phyloP scores from a whole-genome alignment of 2,888 invertebrate genomes.

The Amphiduros pacificus region DNA sequence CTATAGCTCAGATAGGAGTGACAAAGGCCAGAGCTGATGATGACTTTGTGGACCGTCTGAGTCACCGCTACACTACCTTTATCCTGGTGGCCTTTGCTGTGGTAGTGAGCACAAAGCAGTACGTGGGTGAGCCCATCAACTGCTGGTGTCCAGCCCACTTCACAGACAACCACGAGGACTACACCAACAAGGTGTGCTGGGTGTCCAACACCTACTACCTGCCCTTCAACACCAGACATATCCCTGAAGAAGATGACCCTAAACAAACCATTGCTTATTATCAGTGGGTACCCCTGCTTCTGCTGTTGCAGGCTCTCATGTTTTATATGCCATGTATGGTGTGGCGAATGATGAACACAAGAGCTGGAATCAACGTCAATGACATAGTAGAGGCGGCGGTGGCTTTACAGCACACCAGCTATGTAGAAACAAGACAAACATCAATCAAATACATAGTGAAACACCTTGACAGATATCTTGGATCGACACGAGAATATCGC shows the following conservation, averaged over 20 bases:
- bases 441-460: slow-evolving; percentile 23
- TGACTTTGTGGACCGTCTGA: slow-evolving; percentile 60
- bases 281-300: slow-evolving; percentile 61
- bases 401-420: slow-evolving; percentile 13
- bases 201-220: slow-evolving; percentile 63
- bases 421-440: slow-evolving; percentile 22
- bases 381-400: slow-evolving; percentile 27
- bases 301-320: slow-evolving; percentile 61
- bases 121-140: slow-evolving; percentile 96
- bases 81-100: slow-evolving; percentile 89
- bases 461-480: slow-evolving; percentile 31
- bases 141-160: slow-evolving; percentile 69
- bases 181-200: slow-evolving; percentile 64
- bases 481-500: slow-evolving; percentile 51
- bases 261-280: slow-evolving; percentile 60
- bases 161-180: slow-evolving; percentile 63
- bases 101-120: slow-evolving; percentile 89
- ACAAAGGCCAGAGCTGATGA: slow-evolving; percentile 52
- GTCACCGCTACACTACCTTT: slow-evolving; percentile 62
- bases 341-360: slow-evolving; percentile 57
- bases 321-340: slow-evolving; percentile 62
- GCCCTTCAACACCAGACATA: slow-evolving; percentile 56
- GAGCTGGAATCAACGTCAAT: slow-evolving; percentile 25
- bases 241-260: slow-evolving; percentile 55
- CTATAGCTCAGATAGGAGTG: slow-evolving; percentile 18